These are phyloP conservation scores for Andrena hattorfiana DNA, from an alignment of 2,888 invertebrate species.

Conservation along the genomic window DNA sequence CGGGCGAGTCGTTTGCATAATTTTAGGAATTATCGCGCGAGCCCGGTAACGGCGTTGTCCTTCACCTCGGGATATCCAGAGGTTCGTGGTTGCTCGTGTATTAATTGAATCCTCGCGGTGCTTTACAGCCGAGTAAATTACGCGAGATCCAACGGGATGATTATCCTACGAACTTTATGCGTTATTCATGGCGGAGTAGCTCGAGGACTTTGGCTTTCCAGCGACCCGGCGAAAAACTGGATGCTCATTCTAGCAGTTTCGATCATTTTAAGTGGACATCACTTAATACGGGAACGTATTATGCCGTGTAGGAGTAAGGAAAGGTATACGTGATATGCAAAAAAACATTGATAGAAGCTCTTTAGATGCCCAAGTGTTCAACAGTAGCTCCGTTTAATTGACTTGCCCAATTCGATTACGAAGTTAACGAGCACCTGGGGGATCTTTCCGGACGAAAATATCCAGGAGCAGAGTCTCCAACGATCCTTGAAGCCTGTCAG, in stretches of 20 bases:
- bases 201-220: not conserved
- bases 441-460: not conserved
- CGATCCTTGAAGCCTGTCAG: constrained; percentile 35
- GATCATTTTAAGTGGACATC: too few relatives aligned
- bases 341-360: too few relatives aligned
- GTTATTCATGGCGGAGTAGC: not conserved
- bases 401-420: not conserved
- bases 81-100: not conserved
- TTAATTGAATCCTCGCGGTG: constrained; percentile 16
- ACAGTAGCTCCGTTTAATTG: not conserved
- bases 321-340: too few relatives aligned
- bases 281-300: too few relatives aligned
- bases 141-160: not conserved
- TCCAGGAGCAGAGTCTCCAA: constrained; percentile 8
- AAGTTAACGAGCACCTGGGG: not conserved
- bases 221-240: not conserved
- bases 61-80: not conserved
- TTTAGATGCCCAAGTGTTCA: not conserved
- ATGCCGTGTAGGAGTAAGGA: too few relatives aligned
- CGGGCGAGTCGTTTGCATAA: constrained; percentile 16
- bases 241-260: not conserved
- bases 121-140: constrained; percentile 5
- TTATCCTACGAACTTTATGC: not conserved
- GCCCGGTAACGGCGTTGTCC: constrained; percentile 5
- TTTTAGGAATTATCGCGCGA: constrained; percentile 2